These are phyloP conservation scores for Anabas testudineus DNA, from an alignment of 2,797 vertebrate species.

Conservation along the genomic window DNA sequence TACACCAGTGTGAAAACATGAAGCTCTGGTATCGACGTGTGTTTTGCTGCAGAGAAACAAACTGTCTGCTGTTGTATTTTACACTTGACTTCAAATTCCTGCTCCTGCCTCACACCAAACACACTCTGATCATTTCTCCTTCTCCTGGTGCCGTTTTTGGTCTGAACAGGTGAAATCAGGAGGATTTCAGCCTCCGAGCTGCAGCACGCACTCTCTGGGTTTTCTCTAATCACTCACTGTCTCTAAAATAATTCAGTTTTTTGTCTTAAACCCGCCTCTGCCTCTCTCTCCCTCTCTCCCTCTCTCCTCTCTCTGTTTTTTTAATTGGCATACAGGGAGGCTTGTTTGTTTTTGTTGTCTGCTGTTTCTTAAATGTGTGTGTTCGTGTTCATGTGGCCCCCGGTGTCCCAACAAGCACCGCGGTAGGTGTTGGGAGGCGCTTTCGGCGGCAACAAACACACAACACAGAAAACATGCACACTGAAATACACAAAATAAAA, in stretches of 20 bases:
- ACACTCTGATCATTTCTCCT: slow-evolving; percentile 1
- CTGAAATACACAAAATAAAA: slow-evolving; percentile 31
- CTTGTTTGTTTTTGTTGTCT: slow-evolving; percentile 83
- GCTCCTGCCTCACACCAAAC: background rate
- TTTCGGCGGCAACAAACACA: slow-evolving; percentile 44
- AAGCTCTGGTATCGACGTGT: slow-evolving; percentile 2
- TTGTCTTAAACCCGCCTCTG: slow-evolving; percentile 52
- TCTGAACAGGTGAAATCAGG: background rate
- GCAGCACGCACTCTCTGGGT: too few relatives aligned
- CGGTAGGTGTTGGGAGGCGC: slow-evolving; percentile 78
- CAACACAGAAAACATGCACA: slow-evolving; percentile 22
- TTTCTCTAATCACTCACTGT: slow-evolving; percentile 16
- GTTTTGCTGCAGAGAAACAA: slow-evolving; percentile 34
- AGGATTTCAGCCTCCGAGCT: slow-evolving; percentile 8
- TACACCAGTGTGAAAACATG: slow-evolving; percentile 8
- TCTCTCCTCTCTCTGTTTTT: slow-evolving; percentile 48
- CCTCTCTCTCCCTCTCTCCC: slow-evolving; percentile 11
- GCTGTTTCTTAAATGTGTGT: slow-evolving; percentile 80
- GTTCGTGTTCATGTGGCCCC: slow-evolving; percentile 79
- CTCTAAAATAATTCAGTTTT: slow-evolving; percentile 59
- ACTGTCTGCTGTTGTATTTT: slow-evolving; percentile 6
- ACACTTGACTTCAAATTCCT: background rate
- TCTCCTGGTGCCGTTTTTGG: background rate
- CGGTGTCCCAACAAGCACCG: slow-evolving; percentile 80
- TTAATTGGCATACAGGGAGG: slow-evolving; percentile 79